These are phyloP conservation scores for Harpalus rubripes DNA, from an alignment of 2,888 invertebrate genomes.

Conservation along the genomic window DNA sequence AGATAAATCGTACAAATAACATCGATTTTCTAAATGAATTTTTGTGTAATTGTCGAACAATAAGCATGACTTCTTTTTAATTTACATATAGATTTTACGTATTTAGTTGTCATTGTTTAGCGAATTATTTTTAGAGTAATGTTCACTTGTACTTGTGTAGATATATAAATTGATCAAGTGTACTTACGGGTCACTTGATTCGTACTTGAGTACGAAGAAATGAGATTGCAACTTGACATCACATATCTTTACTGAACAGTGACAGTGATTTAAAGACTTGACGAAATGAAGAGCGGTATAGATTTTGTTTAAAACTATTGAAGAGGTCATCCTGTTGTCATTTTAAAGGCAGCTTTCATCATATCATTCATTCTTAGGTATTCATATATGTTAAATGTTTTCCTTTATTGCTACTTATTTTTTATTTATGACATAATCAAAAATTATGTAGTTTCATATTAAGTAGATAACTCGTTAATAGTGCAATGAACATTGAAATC, in stretches of 20 bases:
- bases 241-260: slow-evolving; percentile 52
- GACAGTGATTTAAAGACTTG: slow-evolving; percentile 45
- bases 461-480: slow-evolving; percentile 19
- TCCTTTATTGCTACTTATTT: slow-evolving; percentile 26
- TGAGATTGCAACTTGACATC: slow-evolving; percentile 47
- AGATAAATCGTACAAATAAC: slow-evolving; percentile 50
- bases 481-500: slow-evolving; percentile 37
- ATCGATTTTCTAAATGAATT: slow-evolving; percentile 56
- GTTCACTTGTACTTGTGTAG: slow-evolving; percentile 32
- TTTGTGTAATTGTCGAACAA: slow-evolving; percentile 34
- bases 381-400: slow-evolving; percentile 46
- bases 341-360: slow-evolving; percentile 44
- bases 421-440: slow-evolving; percentile 21
- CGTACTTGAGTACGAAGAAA: slow-evolving; percentile 38
- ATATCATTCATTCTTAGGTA: slow-evolving; percentile 50
- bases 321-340: slow-evolving; percentile 43
- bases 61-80: slow-evolving; percentile 30
- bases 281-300: slow-evolving; percentile 21
- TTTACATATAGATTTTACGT: slow-evolving; percentile 35
- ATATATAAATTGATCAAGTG: slow-evolving; percentile 40
- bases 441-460: slow-evolving; percentile 40
- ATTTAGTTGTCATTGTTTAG: slow-evolving; percentile 49
- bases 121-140: slow-evolving; percentile 43
- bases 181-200: slow-evolving; percentile 39
- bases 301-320: slow-evolving; percentile 13